phyloP scores from a whole-genome alignment of 1,140 invertebrate species.

The Batillaria attramentaria region DNA sequence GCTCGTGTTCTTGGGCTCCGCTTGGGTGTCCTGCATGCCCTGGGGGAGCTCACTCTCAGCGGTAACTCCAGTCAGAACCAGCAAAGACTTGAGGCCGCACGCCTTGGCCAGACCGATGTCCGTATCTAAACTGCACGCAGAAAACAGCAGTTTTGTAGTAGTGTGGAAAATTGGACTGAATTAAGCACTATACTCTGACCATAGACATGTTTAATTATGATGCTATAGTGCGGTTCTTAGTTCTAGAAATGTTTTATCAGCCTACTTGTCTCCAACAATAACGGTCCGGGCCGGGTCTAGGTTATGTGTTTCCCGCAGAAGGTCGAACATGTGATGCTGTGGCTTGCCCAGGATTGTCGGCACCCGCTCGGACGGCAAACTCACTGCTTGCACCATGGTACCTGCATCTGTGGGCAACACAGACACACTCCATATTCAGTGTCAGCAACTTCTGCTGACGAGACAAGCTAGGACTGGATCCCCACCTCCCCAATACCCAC shows the following conservation, averaged over 20 bases:
- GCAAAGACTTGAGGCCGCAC: conserved; percentile 51
- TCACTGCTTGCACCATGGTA: conserved; percentile 85
- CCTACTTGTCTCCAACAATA: conserved; percentile 42
- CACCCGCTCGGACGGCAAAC: conserved; percentile 84
- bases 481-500: too few relatives aligned
- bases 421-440: too few relatives aligned
- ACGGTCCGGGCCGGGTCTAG: conserved; percentile 53
- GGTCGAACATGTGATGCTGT: conserved; percentile 76
- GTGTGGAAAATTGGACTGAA: neutral
- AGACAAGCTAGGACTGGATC: too few relatives aligned
- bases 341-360: conserved; percentile 92
- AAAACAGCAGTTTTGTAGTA: neutral
- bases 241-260: neutral
- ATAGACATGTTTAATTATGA: neutral
- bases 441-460: too few relatives aligned
- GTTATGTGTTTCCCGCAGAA: conserved; percentile 52
- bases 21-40: neutral
- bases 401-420: conserved; percentile 80
- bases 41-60: conserved; percentile 29
- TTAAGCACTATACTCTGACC: neutral
- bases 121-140: conserved; percentile 49
- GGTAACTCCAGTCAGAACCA: conserved; percentile 52
- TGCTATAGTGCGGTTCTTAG: neutral
- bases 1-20: neutral
- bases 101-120: conserved; percentile 54